phyloP scores from a whole-genome alignment of 2,113 vertebrate species.

The Pelecanus crispus region DNA sequence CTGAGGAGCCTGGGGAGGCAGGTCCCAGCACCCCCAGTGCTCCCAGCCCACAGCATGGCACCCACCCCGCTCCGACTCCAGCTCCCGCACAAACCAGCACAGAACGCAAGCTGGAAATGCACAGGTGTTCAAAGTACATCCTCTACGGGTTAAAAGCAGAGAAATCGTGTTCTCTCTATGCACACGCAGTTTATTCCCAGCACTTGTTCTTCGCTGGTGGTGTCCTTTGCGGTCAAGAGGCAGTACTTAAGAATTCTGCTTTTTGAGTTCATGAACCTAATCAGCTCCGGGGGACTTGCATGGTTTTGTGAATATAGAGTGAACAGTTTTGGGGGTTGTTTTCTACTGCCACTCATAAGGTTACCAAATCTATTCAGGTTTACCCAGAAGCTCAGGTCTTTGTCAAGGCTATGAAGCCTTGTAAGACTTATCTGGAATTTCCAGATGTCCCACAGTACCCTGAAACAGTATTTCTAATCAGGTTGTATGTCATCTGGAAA shows the following conservation, averaged over 20 bases:
- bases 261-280: not conserved
- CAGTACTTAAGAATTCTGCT: not conserved
- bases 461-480: accelerated
- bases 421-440: not conserved
- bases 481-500: not conserved
- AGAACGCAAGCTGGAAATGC: not conserved
- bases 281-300: not conserved
- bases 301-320: not conserved
- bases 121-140: too few relatives aligned
- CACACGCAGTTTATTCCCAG: not conserved
- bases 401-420: not conserved
- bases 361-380: not conserved
- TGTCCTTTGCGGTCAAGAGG: not conserved
- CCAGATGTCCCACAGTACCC: not conserved
- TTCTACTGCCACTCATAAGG: not conserved
- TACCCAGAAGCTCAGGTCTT: not conserved
- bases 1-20: too few relatives aligned
- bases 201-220: not conserved
- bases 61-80: accelerated
- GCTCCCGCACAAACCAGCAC: not conserved
- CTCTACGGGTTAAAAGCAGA: not conserved
- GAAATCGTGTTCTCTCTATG: not conserved
- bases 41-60: not conserved
- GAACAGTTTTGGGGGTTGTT: not conserved
- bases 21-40: not conserved